Percentiles rank a stretch among this genome's conserved stretches.
Conservation (phyloP, 1,140 invertebrate genomes). For the Apis mellifera region Amel_HAv3.1 CM009942.2:5045501-5046000, state of each 20-base stretch:
- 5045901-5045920: constrained; percentile 31
- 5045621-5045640: too few species aligned
- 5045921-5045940: constrained; percentile 51
- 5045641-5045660: too few species aligned
- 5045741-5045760: background rate
- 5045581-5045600: too few species aligned
- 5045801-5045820: constrained; percentile 12
- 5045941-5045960: constrained; percentile 47
- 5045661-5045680: background rate
- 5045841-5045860: background rate
- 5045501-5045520: too few species aligned
- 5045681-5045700: background rate
- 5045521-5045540: too few species aligned
- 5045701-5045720: background rate
- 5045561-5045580: too few species aligned
- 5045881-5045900: constrained; percentile 34
- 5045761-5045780: constrained; percentile 3
- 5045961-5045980: constrained; percentile 61
- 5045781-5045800: background rate
- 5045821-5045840: background rate
- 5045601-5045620: too few species aligned
- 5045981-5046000: constrained; percentile 55
- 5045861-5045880: constrained; percentile 11
- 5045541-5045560: too few species aligned
- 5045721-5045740: background rate